Percentiles rank a stretch among this genome's conserved stretches.
Conservation (phyloP, 2,797 vertebrate genomes). For the Channa striata region DNA sequence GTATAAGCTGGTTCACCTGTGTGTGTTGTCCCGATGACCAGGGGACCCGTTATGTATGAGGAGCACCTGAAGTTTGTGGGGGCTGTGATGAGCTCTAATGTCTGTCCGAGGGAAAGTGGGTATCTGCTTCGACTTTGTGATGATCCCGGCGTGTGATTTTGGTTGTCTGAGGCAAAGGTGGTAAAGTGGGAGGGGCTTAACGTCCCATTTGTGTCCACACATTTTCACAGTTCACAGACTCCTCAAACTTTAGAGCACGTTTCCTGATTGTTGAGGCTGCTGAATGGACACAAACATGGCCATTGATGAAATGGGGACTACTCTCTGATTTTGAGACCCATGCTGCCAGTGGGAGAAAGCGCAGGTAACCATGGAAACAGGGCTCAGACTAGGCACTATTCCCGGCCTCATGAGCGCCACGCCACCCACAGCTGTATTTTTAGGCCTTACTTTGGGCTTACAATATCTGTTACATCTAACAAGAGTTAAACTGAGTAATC, state of each 20-base stretch:
- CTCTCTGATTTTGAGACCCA: conserved; percentile 54
- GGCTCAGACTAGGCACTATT: conserved; percentile 75
- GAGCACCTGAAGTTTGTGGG: conserved; percentile 55
- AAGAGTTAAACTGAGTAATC: conserved; percentile 78
- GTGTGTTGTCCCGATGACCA: conserved; percentile 42
- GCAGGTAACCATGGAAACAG: conserved; percentile 83
- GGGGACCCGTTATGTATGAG: conserved; percentile 45
- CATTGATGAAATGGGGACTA: conserved; percentile 41
- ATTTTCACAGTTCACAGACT: conserved; percentile 53
- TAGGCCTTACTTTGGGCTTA: conserved; percentile 69
- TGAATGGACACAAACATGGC: conserved; percentile 33
- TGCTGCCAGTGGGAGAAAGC: conserved; percentile 53
- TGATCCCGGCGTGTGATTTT: conserved; percentile 38
- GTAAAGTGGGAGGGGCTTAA: conserved; percentile 37
- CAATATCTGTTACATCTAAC: conserved; percentile 77
- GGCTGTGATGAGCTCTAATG: conserved; percentile 35
- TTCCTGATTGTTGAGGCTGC: conserved; percentile 24
- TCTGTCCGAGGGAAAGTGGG: conserved; percentile 28
- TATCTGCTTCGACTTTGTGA: conserved; percentile 34
- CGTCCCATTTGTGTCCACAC: conserved; percentile 50
- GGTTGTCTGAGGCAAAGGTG: conserved; percentile 45
- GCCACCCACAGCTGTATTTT: conserved; percentile 75
- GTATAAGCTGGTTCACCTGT: conserved; percentile 53
- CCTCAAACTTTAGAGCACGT: conserved; percentile 25
- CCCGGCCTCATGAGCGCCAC: conserved; percentile 57